Base-by-base conservation (phyloP, 2,888 invertebrate genomes). In the Mesoligia furuncula region DNA sequence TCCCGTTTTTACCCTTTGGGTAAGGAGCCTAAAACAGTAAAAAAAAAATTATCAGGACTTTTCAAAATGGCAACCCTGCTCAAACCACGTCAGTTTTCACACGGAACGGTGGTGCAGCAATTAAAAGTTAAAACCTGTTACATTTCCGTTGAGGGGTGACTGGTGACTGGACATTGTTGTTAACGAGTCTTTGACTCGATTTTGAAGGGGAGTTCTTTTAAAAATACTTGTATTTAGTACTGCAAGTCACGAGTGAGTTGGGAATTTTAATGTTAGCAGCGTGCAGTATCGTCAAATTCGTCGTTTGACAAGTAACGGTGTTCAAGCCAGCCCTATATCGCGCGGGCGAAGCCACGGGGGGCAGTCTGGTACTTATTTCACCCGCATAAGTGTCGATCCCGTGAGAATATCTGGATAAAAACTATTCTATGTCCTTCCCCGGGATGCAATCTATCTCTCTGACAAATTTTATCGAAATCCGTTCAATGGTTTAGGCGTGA, bases 91-190 rank as follows among this genome's bases (percentile, higher is more conserved):
- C 72, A 42, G 59, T 74, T 80, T 80, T 78, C 79, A 80, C 85
- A 83, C 72, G 74, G 57, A 45, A 64, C 36, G 6, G 8, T n/a
- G 20, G 7, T 27, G 20, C 54, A 65, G 51, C 71, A 83, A 87
- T 81, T 84, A 84, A 85, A 84, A 80, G 65, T 79, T 76, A 64
- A 87, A 80, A 87, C 88, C 80, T 81, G 88, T 85, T 87, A 73
- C 66, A 64, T 72, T 83, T 87, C 87, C 84, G 82, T 61, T 72
- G 80, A 74, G 73, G 82, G 82, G 86, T 77, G 77, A 64, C 61
- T 70, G 61, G 48, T 17, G 2, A 59, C 66, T 80, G 84, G 62
- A 62, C 75, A 80, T 68, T 75, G 75, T 75, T 24, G 13, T 39
- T 73, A 57, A 80, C 48, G 59, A 59, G 59, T 59, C 65, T n/a